Base-by-base conservation (phyloP, 2,113 vertebrate species). In the Chamaea fasciata region DNA sequence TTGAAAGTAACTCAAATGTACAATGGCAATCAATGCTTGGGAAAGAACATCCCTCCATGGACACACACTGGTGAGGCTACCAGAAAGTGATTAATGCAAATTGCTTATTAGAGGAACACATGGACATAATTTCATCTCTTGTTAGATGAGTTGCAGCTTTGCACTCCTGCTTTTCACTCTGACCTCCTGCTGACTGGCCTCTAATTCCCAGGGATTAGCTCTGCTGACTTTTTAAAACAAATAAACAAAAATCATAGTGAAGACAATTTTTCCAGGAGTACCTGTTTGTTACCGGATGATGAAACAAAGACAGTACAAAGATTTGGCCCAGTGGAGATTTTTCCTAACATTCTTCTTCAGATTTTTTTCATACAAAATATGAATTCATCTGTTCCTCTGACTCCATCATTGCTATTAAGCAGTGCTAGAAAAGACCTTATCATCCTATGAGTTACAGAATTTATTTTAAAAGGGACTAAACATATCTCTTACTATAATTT, bases 31-130 rank as follows among this genome's bases (percentile, higher is more conserved):
- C 88, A 81, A 67, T 83, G 74, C 55, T 92, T 92, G 81, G 55
- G 82, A 80, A 89, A 73, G 64, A 82, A 42, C n/a, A 76, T 33
- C 41, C 65, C 92, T 91, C 92, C 41, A 17, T 12, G 46, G 71
- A 89, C 79, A 77, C 63, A 53, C 42, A 24, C 42, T n/a, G 37
- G 50, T 49, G 55, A 94, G 41, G 83, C 65, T 83, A 93, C 35
- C 47, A 94, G 87, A 82, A 95, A 95, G 60, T 18, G 21, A 92
- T 94, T 90, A 81, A 85, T 89, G 73, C 75, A 88, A 94, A 89
- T 81, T 68, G 71, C 53, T 70, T 82, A 90, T 91, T 92, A 93
- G 30, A 88, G 64, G 56, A 90, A 70, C 10, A 59, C 14, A 39
- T 4, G 15, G 52, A 50, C 64, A 90, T 70, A 13, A 83, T 87